Conservation (phyloP, 1,140 invertebrate species). For the Psix sp. region DNA sequence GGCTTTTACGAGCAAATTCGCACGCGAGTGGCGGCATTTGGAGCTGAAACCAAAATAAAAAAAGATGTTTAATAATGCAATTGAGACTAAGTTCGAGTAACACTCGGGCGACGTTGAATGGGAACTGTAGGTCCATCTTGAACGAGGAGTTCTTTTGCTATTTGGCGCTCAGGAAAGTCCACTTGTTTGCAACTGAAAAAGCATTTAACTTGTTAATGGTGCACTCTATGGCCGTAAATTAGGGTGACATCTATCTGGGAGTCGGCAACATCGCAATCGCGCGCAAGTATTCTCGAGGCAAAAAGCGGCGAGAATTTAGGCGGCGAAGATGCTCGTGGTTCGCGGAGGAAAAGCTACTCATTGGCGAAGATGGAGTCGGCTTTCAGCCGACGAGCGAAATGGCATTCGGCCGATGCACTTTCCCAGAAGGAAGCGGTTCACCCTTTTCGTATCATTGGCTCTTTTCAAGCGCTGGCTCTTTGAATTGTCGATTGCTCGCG, state of each 20-base stretch:
- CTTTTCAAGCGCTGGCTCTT: constrained; percentile 56
- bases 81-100: constrained; percentile 49
- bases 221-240: constrained; percentile 44
- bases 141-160: constrained; percentile 41
- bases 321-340: constrained; percentile 5
- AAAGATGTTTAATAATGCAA: constrained; percentile 55
- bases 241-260: constrained; percentile 46
- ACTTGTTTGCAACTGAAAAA: constrained; percentile 51
- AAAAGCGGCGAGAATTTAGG: background rate
- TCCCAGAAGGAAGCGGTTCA: constrained; percentile 49
- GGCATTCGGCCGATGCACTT: constrained; percentile 47
- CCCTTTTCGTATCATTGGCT: constrained; percentile 58
- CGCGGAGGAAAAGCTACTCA: constrained; percentile 27
- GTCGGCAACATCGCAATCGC: constrained; percentile 22
- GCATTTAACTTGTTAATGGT: constrained; percentile 55
- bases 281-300: constrained; percentile 10
- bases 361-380: constrained; percentile 23
- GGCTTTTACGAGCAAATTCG: background rate
- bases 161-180: constrained; percentile 41
- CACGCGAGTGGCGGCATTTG: no score
- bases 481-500: constrained; percentile 47
- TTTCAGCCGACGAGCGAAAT: constrained; percentile 30
- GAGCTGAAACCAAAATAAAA: background rate
- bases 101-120: constrained; percentile 40
- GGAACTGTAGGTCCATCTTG: constrained; percentile 28